These are phyloP conservation scores for Chrysolina oricalcia DNA, from an alignment of 2,888 invertebrate species.

Conservation along the genomic window DNA sequence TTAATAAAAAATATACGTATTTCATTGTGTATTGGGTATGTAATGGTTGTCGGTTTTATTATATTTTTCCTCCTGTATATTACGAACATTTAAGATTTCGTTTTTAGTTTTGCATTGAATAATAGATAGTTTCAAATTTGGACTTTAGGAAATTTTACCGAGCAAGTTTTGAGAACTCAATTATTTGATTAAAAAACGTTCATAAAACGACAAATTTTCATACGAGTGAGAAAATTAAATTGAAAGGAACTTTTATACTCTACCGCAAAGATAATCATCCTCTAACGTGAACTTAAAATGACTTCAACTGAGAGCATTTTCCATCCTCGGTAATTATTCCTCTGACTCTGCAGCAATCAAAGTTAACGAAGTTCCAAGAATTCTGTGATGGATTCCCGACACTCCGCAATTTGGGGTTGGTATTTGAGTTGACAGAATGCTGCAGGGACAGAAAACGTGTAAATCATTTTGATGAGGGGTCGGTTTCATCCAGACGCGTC, in stretches of 20 bases:
- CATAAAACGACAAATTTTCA: too few species aligned
- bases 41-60: too few species aligned
- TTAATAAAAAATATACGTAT: too few species aligned
- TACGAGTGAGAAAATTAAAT: background rate
- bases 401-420: slow-evolving; percentile 21
- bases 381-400: slow-evolving; percentile 11
- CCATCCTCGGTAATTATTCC: background rate
- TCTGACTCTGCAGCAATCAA: slow-evolving; percentile 6
- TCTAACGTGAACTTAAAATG: background rate
- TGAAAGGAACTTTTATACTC: too few species aligned
- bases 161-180: too few species aligned
- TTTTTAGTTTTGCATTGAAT: too few species aligned
- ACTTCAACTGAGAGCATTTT: background rate
- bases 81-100: too few species aligned
- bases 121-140: too few species aligned
- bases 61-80: too few species aligned
- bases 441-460: slow-evolving; percentile 43
- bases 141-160: too few species aligned
- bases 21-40: too few species aligned
- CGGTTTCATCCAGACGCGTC: slow-evolving; percentile 29
- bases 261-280: background rate
- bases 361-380: slow-evolving; percentile 18
- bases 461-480: slow-evolving; percentile 49
- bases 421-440: slow-evolving; percentile 45
- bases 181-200: too few species aligned